Conservation (phyloP, 2,113 vertebrate species). For the Acrocephalus arundinaceus region DNA sequence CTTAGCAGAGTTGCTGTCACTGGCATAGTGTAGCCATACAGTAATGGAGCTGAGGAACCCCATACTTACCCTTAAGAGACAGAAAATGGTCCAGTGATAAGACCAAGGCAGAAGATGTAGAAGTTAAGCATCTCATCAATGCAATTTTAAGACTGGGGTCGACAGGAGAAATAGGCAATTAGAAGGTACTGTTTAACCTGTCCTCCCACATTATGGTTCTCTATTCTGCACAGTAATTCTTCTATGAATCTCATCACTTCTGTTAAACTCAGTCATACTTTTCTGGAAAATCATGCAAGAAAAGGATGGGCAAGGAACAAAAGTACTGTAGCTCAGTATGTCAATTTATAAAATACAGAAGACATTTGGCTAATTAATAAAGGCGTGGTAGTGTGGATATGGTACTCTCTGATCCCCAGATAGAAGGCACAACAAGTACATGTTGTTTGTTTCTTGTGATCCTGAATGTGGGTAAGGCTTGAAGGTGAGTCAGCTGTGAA, state of each 20-base stretch:
- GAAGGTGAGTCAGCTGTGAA: neutral
- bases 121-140: neutral
- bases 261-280: neutral
- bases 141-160: neutral
- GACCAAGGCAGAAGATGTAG: neutral
- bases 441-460: neutral
- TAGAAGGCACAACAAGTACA: neutral
- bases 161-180: neutral
- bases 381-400: neutral
- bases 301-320: neutral
- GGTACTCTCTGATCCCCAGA: neutral
- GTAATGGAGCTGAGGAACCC: neutral
- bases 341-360: neutral
- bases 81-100: neutral
- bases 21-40: neutral
- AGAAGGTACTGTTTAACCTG: neutral
- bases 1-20: neutral
- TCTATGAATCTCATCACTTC: neutral
- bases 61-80: neutral
- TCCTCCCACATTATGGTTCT: neutral
- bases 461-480: neutral
- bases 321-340: neutral
- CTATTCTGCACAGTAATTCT: neutral
- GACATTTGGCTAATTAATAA: neutral
- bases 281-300: neutral